Conservation (phyloP, 2,888 invertebrate genomes). For the Caenorhabditis plicata region DNA sequence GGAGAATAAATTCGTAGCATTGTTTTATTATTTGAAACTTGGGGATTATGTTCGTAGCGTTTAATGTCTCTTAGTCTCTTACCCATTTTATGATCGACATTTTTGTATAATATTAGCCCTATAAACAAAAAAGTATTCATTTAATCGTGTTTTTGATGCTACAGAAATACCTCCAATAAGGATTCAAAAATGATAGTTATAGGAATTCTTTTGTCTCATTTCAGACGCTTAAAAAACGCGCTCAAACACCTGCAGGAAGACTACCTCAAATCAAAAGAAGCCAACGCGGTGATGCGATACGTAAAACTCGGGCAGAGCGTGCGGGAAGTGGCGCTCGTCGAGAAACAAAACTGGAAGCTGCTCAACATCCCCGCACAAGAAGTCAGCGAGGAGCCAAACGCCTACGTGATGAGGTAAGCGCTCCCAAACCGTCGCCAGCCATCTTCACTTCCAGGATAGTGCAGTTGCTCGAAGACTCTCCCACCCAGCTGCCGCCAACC, state of each 20-base stretch:
- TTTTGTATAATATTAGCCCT: too few species aligned
- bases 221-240: slow-evolving; percentile 53
- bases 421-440: neutral
- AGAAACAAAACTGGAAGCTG: slow-evolving; percentile 79
- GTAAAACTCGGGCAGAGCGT: slow-evolving; percentile 53
- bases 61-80: too few species aligned
- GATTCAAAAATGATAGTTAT: too few species aligned
- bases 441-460: slow-evolving; percentile 46
- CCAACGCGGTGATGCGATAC: slow-evolving; percentile 58
- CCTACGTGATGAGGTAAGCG: slow-evolving; percentile 74
- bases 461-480: slow-evolving; percentile 54
- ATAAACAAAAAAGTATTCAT: too few species aligned
- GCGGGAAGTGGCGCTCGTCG: slow-evolving; percentile 55
- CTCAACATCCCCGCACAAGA: slow-evolving; percentile 91
- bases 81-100: too few species aligned
- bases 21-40: too few species aligned
- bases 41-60: too few species aligned
- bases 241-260: slow-evolving; percentile 61
- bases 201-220: too few species aligned
- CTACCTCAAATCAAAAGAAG: slow-evolving; percentile 58
- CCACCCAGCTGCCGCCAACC: slow-evolving; percentile 27
- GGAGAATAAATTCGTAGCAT: too few species aligned
- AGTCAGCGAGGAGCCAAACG: slow-evolving; percentile 88
- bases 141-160: too few species aligned
- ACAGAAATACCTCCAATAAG: too few species aligned